Base-by-base conservation (phyloP, 1,140 invertebrate species). In the Oryctes rhinoceros region DNA sequence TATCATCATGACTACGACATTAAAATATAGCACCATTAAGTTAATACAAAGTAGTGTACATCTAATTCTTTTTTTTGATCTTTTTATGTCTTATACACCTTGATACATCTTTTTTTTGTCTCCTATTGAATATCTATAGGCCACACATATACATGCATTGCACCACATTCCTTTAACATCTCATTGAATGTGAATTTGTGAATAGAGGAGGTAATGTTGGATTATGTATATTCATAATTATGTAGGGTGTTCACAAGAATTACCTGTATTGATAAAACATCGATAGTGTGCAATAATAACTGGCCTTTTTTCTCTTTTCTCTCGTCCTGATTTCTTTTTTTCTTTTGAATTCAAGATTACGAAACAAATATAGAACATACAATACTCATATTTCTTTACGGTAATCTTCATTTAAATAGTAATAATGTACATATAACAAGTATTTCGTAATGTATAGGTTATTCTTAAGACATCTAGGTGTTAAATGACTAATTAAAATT, bases 31-130 rank as follows among this genome's bases (percentile, higher is more conserved):
- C 65, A 67, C 65, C 65, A 67, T 67, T 67, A 30, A 30, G 30
- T 67, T 53, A 67, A 67, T 67, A 35, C 65, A 67, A 67, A 67
- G 65, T 24, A 67, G 65, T 67, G 65, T 67, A 67, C 65, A 18
- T 20, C 65, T 67, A 67, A 30, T 5, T 67, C 30, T 67, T 67
- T 67, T 67, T 67, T 67, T 67, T 30, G 24, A 30, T 30, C 24
- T 30, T 30, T 30, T 30, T 30, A 30, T 53, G 11, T 2, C 49
- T 53, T 18, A 20, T 53, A 13, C 13, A 48, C 13, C 62, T 65
- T 18, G 20, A 65, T 65, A 65, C 30, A 67, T 67, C 18, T 62
- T 62, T 62, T 67, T 67, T 67, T 67, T 67, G 18, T 53, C 49
- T 53, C n/a, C 49, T 53, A 53, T 53, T 53, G 49, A 53, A 53